phyloP scores from a whole-genome alignment of 2,888 invertebrate genomes.

The Agonum fuliginosum region DNA sequence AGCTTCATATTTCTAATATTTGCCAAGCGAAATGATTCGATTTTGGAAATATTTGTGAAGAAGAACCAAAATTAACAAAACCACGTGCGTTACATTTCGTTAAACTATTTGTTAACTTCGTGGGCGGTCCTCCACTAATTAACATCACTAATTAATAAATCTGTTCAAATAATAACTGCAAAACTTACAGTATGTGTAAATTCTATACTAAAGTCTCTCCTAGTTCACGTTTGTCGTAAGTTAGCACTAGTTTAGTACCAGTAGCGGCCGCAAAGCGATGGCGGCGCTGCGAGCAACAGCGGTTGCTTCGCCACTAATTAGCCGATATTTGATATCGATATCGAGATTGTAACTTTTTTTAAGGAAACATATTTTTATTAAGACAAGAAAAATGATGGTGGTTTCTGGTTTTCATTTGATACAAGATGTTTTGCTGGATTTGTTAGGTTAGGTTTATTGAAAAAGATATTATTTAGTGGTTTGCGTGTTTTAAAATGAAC shows the following conservation, averaged over 20 bases:
- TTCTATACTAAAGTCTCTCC: background rate
- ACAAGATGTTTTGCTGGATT: no score
- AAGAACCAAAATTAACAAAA: no score
- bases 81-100: background rate
- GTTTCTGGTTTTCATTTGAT: background rate
- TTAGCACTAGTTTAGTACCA: conserved; percentile 10
- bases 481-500: no score
- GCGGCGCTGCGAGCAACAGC: conserved; percentile 12
- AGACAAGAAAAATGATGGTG: background rate
- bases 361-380: background rate
- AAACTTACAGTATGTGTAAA: background rate
- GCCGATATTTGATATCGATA: conserved; percentile 26
- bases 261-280: conserved; percentile 9
- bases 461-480: no score
- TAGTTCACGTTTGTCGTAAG: conserved; percentile 22
- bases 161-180: conserved; percentile 22
- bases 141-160: conserved; percentile 12
- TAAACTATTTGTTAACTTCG: background rate
- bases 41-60: no score
- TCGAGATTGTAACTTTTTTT: background rate
- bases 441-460: no score
- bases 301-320: conserved; percentile 15
- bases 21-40: no score
- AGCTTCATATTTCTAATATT: no score
- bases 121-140: conserved; percentile 19